phyloP scores from a whole-genome alignment of 2,888 invertebrate species.

The Laspeyria flexula region DNA sequence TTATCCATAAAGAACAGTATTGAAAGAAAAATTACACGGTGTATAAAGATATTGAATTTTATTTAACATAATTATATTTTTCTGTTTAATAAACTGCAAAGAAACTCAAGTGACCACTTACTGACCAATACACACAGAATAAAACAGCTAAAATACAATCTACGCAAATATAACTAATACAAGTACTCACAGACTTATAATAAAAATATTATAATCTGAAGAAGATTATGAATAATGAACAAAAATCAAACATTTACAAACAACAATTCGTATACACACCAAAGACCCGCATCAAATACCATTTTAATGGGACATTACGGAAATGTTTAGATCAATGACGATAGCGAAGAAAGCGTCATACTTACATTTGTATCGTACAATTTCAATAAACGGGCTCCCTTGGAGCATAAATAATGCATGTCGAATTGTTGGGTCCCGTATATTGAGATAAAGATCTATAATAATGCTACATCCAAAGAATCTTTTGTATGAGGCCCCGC shows the following conservation, averaged over 20 bases:
- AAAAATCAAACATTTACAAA: slow-evolving; percentile 12
- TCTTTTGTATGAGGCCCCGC: slow-evolving; percentile 39
- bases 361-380: slow-evolving; percentile 71
- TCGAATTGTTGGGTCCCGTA: slow-evolving; percentile 70
- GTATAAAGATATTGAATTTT: no score
- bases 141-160: no score
- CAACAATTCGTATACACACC: slow-evolving; percentile 35
- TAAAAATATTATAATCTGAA: no score
- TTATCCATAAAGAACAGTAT: no score
- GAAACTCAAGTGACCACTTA: no score
- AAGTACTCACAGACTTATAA: no score
- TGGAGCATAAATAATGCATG: slow-evolving; percentile 81
- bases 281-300: slow-evolving; percentile 55
- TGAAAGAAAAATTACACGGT: no score
- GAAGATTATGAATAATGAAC: not conserved
- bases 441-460: slow-evolving; percentile 66
- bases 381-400: slow-evolving; percentile 79
- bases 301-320: slow-evolving; percentile 51
- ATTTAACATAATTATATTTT: no score
- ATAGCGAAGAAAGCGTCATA: slow-evolving; percentile 47
- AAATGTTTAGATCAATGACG: slow-evolving; percentile 46
- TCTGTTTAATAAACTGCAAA: no score
- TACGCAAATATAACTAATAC: no score
- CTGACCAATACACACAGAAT: no score
- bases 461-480: slow-evolving; percentile 56